These are phyloP conservation scores for Gymnothorax reevesii DNA, from an alignment of 2,797 vertebrate genomes.

Conservation along the genomic window DNA sequence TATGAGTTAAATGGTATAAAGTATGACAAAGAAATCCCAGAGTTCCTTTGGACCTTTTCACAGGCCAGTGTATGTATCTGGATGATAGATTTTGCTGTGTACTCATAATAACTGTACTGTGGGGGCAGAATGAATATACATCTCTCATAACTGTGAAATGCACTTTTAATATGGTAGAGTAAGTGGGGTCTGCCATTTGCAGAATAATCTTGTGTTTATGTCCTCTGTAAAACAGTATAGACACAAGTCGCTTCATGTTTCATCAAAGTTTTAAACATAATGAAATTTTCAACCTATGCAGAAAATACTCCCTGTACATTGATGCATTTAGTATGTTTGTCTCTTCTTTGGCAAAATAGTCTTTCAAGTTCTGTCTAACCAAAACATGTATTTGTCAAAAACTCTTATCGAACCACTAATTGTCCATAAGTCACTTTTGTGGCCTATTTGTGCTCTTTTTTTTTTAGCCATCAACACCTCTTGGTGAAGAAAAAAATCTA, in stretches of 20 bases:
- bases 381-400: not conserved
- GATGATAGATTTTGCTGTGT: not conserved
- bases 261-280: not conserved
- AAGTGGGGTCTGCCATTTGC: not conserved
- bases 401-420: not conserved
- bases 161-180: not conserved
- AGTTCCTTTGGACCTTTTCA: not conserved
- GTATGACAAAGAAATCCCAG: not conserved
- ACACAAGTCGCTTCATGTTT: not conserved
- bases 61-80: not conserved
- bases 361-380: not conserved
- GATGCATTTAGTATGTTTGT: not conserved
- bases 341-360: not conserved
- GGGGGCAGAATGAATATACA: not conserved
- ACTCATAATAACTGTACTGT: not conserved
- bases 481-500: no score
- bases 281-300: not conserved
- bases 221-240: not conserved
- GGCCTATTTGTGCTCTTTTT: not conserved
- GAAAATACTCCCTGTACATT: not conserved
- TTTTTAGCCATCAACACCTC: not conserved
- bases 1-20: not conserved
- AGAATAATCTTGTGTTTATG: not conserved
- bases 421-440: not conserved
- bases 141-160: not conserved